phyloP scores from a whole-genome alignment of 2,888 invertebrate genomes.

The Eulithis prunata region DNA sequence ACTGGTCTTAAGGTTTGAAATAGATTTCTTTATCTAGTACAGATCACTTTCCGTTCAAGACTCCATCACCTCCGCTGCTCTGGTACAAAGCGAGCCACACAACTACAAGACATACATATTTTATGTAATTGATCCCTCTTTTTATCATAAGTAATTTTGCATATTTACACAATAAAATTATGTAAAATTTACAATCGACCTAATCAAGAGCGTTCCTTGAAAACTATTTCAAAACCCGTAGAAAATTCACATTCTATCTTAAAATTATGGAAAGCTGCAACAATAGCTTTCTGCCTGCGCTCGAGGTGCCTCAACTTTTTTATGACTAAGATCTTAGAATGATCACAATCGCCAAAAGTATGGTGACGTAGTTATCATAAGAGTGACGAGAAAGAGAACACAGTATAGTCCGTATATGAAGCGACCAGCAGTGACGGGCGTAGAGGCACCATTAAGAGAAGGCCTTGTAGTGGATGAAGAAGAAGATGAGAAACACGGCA shows the following conservation, averaged over 20 bases:
- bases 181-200: slow-evolving; percentile 58
- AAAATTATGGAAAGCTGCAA: slow-evolving; percentile 59
- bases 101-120: slow-evolving; percentile 47
- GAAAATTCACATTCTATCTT: slow-evolving; percentile 62
- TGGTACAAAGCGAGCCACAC: slow-evolving; percentile 21
- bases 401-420: slow-evolving; percentile 63
- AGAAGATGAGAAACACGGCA: slow-evolving; percentile 96
- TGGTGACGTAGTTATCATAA: slow-evolving; percentile 58
- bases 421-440: slow-evolving; percentile 57
- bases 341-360: slow-evolving; percentile 66
- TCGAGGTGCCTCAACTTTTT: slow-evolving; percentile 44
- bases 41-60: slow-evolving; percentile 28
- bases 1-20: slow-evolving; percentile 77
- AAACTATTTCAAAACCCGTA: slow-evolving; percentile 79
- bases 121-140: slow-evolving; percentile 76
- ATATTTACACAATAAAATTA: slow-evolving; percentile 52
- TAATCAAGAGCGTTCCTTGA: slow-evolving; percentile 56
- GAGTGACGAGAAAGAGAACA: slow-evolving; percentile 59
- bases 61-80: slow-evolving; percentile 18
- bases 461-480: slow-evolving; percentile 97
- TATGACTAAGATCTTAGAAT: slow-evolving; percentile 60
- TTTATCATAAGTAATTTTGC: slow-evolving; percentile 68
- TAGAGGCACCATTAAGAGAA: slow-evolving; percentile 86
- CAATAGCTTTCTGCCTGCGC: slow-evolving; percentile 52
- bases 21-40: slow-evolving; percentile 63